A percentile compares a stretch with the other conserved stretches of the same genome.
phyloP scores from a whole-genome alignment of 2,888 invertebrate species.

The Petrophora chlorosata region DNA sequence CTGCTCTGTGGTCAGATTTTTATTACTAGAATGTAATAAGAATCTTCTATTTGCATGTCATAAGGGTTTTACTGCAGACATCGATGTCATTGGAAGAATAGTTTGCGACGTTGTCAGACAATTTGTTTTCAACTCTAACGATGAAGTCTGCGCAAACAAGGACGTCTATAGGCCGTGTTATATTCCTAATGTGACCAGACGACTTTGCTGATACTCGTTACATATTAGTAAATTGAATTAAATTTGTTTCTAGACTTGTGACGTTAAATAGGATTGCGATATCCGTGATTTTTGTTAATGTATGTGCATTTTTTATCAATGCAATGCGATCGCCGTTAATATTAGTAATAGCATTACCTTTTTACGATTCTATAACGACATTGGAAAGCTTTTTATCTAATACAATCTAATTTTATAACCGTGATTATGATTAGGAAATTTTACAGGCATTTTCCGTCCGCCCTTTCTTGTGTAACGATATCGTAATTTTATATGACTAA shows the following conservation, averaged over 20 bases:
- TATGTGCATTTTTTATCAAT: slow-evolving; percentile 20
- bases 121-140: slow-evolving; percentile 24
- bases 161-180: slow-evolving; percentile 12
- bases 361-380: slow-evolving; percentile 33
- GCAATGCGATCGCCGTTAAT: slow-evolving; percentile 31
- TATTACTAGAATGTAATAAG: slow-evolving; percentile 29
- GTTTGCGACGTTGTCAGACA: slow-evolving; percentile 20
- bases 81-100: slow-evolving; percentile 22
- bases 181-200: slow-evolving; percentile 12
- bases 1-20: slow-evolving; percentile 17
- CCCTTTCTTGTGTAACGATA: slow-evolving; percentile 15
- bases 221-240: slow-evolving; percentile 1
- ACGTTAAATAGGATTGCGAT: neutral
- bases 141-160: slow-evolving; percentile 14
- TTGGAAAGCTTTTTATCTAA: slow-evolving; percentile 30
- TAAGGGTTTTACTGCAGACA: slow-evolving; percentile 18
- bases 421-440: slow-evolving; percentile 29
- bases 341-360: slow-evolving; percentile 30
- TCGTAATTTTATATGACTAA: slow-evolving; percentile 18
- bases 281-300: slow-evolving; percentile 2
- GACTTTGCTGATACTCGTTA: neutral
- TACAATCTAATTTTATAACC: slow-evolving; percentile 29
- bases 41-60: slow-evolving; percentile 28
- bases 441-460: slow-evolving; percentile 14
- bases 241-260: neutral